Evolutionary conservation across 2,113 vertebrate species (phyloP).

Genomic region (Dunckerocampus dactyliophorus): DNA sequence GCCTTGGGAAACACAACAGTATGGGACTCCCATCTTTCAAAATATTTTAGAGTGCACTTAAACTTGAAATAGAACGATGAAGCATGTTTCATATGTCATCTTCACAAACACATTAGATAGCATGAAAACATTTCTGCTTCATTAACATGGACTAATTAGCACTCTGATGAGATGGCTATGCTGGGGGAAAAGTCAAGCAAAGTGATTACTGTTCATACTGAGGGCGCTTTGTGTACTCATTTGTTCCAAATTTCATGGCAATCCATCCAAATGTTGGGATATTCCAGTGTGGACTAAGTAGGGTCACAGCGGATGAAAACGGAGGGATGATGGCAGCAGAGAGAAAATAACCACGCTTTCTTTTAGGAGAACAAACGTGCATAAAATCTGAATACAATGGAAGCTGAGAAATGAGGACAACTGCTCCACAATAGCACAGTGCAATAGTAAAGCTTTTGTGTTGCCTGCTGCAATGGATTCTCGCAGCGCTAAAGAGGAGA

Average conservation of each 20-base stretch:
- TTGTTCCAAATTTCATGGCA: not conserved
- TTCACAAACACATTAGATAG: not conserved
- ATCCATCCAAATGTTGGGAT: not conserved
- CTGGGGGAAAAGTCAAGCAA: not conserved
- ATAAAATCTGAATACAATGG: slow-evolving; percentile 16
- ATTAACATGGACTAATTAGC: not conserved
- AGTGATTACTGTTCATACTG: not conserved
- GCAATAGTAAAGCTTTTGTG: slow-evolving; percentile 5
- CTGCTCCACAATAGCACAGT: not conserved
- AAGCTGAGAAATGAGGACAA: slow-evolving; percentile 14
- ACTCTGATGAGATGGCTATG: not conserved
- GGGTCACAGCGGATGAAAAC: not conserved
- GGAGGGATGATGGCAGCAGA: not conserved
- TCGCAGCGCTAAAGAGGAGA: slow-evolving; percentile 8
- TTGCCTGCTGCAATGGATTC: slow-evolving; percentile 12
- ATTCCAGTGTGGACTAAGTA: not conserved
- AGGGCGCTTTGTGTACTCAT: not conserved
- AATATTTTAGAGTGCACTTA: not conserved
- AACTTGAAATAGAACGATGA: not conserved
- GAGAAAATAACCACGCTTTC: slow-evolving; percentile 4
- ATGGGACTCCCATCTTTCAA: too few species aligned
- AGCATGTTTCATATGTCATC: not conserved
- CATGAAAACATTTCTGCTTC: not conserved
- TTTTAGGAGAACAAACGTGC: not conserved
- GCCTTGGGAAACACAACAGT: too few species aligned